phyloP scores from a whole-genome alignment of 2,888 invertebrate species.

The Luperina nickerlii region DNA sequence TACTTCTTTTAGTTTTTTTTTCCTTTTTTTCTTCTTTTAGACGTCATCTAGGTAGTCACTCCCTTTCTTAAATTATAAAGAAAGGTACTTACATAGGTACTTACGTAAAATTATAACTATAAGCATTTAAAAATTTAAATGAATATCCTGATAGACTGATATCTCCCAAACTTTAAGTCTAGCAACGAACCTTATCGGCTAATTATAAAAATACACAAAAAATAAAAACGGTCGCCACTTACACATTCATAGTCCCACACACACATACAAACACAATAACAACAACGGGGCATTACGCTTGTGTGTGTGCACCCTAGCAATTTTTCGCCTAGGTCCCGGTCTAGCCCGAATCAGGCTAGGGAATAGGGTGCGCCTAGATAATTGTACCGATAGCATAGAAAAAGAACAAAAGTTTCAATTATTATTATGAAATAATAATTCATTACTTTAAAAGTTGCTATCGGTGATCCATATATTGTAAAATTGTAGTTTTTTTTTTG shows the following conservation, averaged over 20 bases:
- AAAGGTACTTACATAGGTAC: no score
- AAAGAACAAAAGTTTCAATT: not conserved
- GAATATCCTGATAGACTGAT: not conserved
- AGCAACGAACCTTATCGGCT: not conserved
- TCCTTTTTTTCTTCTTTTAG: no score
- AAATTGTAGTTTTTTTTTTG: not conserved
- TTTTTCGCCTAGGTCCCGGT: constrained; percentile 88
- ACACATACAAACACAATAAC: constrained; percentile 27
- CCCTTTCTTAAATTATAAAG: not conserved
- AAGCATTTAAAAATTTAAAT: not conserved
- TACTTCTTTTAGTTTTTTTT: no score
- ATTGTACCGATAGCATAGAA: constrained; percentile 79
- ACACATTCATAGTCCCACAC: constrained; percentile 34
- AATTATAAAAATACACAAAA: constrained; percentile 35
- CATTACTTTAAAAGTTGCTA: not conserved
- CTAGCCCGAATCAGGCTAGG: constrained; percentile 85
- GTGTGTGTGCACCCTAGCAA: constrained; percentile 83
- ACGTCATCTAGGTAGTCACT: no score
- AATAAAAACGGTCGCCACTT: constrained; percentile 24
- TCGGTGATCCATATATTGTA: not conserved
- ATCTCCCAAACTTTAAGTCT: not conserved
- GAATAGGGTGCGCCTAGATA: constrained; percentile 88
- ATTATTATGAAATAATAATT: not conserved
- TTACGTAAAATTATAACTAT: no score
- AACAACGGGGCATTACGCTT: constrained; percentile 55